Evolutionary conservation across 2,888 invertebrate species (phyloP).

Genomic region (Epistrophe eligans): DNA sequence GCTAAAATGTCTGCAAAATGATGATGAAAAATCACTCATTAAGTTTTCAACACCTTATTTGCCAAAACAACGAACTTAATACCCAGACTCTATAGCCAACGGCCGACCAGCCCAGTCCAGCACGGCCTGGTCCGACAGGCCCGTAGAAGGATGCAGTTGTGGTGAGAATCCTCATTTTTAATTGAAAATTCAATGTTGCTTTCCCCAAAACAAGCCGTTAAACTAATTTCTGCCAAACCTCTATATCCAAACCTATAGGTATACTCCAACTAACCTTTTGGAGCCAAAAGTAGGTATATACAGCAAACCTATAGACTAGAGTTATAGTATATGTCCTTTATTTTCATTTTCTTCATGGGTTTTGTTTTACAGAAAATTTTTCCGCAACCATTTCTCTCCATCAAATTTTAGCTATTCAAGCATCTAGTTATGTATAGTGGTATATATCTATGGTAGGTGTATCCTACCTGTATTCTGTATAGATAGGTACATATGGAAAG

Average conservation of each 20-base stretch:
- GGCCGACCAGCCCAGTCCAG: neutral
- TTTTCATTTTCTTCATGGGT: conserved; percentile 32
- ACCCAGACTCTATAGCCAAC: neutral
- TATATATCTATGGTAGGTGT: too few species aligned
- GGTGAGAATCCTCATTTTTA: conserved; percentile 65
- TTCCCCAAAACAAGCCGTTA: conserved; percentile 60
- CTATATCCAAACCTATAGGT: neutral
- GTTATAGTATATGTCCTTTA: conserved; percentile 40
- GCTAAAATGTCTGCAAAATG: conserved; percentile 39
- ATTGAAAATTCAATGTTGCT: conserved; percentile 72
- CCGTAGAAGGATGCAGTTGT: conserved; percentile 41
- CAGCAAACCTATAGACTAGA: neutral
- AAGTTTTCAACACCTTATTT: conserved; percentile 45
- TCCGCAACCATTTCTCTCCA: conserved; percentile 64
- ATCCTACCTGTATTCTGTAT: too few species aligned
- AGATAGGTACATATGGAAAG: too few species aligned
- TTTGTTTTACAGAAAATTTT: conserved; percentile 51
- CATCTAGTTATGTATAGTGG: too few species aligned
- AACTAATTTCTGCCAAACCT: conserved; percentile 57
- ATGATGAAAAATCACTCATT: conserved; percentile 69
- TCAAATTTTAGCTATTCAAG: conserved; percentile 50
- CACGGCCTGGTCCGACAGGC: neutral
- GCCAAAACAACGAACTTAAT: conserved; percentile 14
- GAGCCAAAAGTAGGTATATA: neutral
- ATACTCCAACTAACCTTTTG: neutral